A percentile compares a stretch with the other conserved stretches of the same genome.
Evolutionary conservation across 2,888 invertebrate genomes (phyloP).

Genomic region (Heliconius ismenius): DNA sequence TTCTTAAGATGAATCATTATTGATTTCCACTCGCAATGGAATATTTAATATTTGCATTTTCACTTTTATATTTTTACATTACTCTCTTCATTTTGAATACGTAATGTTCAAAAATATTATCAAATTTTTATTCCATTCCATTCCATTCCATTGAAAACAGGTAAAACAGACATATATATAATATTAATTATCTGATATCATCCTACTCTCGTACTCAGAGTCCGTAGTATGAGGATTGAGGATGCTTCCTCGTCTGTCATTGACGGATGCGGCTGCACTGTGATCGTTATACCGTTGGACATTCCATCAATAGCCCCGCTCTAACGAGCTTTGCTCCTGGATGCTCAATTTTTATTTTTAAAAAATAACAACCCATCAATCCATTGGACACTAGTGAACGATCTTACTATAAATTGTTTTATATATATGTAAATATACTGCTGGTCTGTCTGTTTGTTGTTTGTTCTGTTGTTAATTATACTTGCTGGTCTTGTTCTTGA

Average conservation of each 20-base stretch:
- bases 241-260: constrained; percentile 57
- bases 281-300: constrained; percentile 59
- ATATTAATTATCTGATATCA: not conserved
- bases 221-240: constrained; percentile 42
- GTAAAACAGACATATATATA: not conserved
- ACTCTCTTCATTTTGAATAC: no score
- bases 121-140: not conserved
- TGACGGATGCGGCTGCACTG: constrained; percentile 62
- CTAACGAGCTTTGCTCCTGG: constrained; percentile 58
- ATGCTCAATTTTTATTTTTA: constrained; percentile 49
- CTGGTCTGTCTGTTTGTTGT: no score
- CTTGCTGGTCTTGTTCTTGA: no score
- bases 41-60: no score
- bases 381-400: not conserved
- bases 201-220: constrained; percentile 3
- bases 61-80: no score
- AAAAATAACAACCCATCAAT: constrained; percentile 31
- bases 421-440: not conserved
- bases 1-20: not conserved
- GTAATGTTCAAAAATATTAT: not conserved
- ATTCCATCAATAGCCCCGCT: constrained; percentile 59
- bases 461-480: no score
- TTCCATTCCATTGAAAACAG: not conserved
- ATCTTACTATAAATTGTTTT: not conserved
- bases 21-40: no score